phyloP scores from a whole-genome alignment of 2,113 vertebrate species.

The Petroica traversi region DNA sequence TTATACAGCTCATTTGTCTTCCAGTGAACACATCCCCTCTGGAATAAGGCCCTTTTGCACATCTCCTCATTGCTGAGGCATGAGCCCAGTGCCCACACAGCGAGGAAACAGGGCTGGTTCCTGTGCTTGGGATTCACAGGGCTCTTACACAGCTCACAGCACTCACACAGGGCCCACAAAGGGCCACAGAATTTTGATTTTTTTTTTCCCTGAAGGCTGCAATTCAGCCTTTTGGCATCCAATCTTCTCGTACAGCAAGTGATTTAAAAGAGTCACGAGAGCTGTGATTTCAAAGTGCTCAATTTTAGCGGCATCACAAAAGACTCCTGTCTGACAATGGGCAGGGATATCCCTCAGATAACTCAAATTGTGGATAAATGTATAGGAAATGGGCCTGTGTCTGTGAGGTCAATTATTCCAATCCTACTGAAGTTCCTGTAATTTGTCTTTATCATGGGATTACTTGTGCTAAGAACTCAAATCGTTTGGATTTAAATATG shows the following conservation, averaged over 20 bases:
- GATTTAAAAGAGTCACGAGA: no score
- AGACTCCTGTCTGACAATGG: neutral
- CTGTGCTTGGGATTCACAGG: neutral
- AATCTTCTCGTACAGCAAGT: neutral
- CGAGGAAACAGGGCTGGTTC: fast-evolving
- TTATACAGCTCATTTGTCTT: neutral
- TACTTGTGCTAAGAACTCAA: neutral
- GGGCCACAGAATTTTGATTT: neutral
- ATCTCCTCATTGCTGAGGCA: neutral
- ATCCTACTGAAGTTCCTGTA: neutral
- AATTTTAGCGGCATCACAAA: neutral
- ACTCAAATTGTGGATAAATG: neutral
- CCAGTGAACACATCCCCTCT: neutral
- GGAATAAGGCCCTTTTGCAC: neutral
- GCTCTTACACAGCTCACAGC: neutral
- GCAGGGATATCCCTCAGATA: neutral
- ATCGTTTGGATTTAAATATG: neutral
- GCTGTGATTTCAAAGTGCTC: neutral
- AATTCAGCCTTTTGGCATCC: neutral
- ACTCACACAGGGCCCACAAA: neutral
- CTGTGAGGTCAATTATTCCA: neutral
- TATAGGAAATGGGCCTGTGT: neutral
- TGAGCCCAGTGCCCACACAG: neutral
- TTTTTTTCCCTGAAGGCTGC: neutral
- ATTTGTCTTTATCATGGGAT: neutral